Base-by-base conservation (phyloP, 2,888 invertebrate species). In the Blera fallax region DNA sequence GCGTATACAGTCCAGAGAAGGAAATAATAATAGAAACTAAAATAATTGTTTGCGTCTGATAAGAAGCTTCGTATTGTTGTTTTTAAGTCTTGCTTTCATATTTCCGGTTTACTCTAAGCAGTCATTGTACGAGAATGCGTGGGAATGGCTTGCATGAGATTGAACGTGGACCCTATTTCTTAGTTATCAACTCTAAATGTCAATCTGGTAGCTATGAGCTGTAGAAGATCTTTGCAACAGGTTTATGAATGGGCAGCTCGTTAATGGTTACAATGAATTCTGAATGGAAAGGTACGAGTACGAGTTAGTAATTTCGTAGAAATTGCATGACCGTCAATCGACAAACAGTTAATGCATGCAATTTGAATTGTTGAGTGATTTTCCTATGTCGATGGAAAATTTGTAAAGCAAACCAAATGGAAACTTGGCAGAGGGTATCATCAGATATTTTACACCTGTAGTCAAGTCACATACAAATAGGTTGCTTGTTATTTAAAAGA, bases 31-130 rank as follows among this genome's bases (percentile, higher is more conserved):
- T 64, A 34, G 34, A 56, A 65, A 40, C 27, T 76, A 40, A 48
- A 67, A 58, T 40, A 67, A 58, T 40, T 65, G 58, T 14, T 43
- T 18, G n/a, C 37, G 58, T 48, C 34, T 58, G 76, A 67, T 76
- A 58, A 56, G 37, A 56, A n/a, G 6, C 50, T 48, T 72, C 1
- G 37, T 60, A 43, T 18, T 43, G 24, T 21, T 32, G n/a, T 62
- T n/a, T n/a, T 14, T n/a, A 18, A 48, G 21, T 60, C n/a, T 3
- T 18, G 1, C 18, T 16, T 60, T 14, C n/a, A n/a, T 40, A 6
- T 24, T 52, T 52, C 40, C 52, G 37, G 52, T 37, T 27, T 27
- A 10, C 4, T 18, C 3, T 10, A 4, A 3, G 3, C 1, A n/a
- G 11, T 16, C 11, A 8, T 48, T 3, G 32, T 32, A 4, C 11